These are phyloP conservation scores for Odocoileus virginianus DNA, from an alignment of 2,113 vertebrate species.

Conservation along the genomic window DNA sequence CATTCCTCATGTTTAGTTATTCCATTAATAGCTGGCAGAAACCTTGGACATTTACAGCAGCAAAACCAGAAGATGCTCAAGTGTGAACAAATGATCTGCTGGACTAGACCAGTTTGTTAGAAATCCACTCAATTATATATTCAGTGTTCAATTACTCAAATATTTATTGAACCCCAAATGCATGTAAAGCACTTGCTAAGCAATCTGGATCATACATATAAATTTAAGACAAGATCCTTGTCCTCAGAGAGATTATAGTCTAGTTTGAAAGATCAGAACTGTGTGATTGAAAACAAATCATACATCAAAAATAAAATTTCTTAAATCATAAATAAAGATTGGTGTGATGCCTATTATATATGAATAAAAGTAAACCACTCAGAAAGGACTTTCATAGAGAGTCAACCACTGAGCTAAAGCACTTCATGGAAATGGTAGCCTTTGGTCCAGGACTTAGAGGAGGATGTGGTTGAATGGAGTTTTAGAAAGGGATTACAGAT, in stretches of 20 bases:
- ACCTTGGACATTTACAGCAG: not conserved
- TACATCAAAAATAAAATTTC: not conserved
- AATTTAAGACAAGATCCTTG: not conserved
- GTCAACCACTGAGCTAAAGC: not conserved
- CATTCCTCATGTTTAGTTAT: not conserved
- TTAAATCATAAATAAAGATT: not conserved
- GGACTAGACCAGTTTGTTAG: not conserved
- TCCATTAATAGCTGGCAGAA: not conserved
- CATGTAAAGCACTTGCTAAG: not conserved
- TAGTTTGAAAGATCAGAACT: not conserved
- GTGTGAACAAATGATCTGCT: not conserved
- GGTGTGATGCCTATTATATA: not conserved
- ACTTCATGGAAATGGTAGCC: not conserved
- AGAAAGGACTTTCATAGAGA: not conserved
- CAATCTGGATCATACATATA: not conserved
- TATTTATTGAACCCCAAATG: not conserved
- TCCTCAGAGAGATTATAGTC: not conserved
- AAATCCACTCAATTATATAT: not conserved
- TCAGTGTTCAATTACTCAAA: not conserved
- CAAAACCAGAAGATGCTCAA: not conserved
- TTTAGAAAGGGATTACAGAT: not conserved
- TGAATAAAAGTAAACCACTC: not conserved
- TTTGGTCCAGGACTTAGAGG: not conserved
- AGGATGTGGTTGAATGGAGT: not conserved
- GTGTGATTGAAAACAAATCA: not conserved